Conservation (phyloP, 2,797 vertebrate genomes). For the Gila robusta region DNA sequence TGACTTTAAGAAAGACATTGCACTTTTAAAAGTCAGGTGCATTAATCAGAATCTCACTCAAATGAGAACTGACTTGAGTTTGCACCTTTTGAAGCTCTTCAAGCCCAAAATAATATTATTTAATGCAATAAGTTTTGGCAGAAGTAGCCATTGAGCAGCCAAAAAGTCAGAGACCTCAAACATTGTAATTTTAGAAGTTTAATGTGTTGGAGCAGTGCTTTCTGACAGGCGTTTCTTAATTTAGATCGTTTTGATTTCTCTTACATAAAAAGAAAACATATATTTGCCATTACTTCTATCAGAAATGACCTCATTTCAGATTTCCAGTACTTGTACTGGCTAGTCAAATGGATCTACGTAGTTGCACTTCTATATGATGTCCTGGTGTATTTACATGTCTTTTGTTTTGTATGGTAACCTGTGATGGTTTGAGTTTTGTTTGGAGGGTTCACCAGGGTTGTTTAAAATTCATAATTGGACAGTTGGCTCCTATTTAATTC, state of each 20-base stretch:
- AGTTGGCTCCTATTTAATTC: background rate
- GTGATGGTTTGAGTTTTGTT: background rate
- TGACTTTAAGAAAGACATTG: constrained; percentile 13
- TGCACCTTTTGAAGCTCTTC: background rate
- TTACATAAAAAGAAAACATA: constrained; percentile 33
- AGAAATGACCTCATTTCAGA: background rate
- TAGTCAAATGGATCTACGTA: background rate
- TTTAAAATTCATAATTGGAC: background rate
- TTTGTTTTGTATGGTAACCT: background rate
- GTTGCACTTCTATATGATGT: background rate
- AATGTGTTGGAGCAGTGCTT: constrained; percentile 34
- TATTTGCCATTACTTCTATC: background rate
- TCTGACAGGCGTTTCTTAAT: constrained; percentile 11
- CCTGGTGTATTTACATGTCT: background rate
- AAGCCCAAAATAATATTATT: constrained; percentile 21
- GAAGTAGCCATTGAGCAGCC: background rate
- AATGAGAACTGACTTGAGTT: constrained; percentile 29
- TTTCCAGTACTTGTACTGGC: background rate
- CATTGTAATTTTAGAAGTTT: constrained; percentile 30
- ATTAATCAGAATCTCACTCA: background rate
- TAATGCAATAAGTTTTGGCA: background rate
- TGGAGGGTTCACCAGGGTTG: background rate
- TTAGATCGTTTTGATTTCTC: constrained; percentile 13
- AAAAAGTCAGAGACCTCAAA: constrained; percentile 27
- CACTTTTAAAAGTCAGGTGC: background rate